Base-by-base conservation (phyloP, 2,797 vertebrate species). In the Myotis vivesi region DNA sequence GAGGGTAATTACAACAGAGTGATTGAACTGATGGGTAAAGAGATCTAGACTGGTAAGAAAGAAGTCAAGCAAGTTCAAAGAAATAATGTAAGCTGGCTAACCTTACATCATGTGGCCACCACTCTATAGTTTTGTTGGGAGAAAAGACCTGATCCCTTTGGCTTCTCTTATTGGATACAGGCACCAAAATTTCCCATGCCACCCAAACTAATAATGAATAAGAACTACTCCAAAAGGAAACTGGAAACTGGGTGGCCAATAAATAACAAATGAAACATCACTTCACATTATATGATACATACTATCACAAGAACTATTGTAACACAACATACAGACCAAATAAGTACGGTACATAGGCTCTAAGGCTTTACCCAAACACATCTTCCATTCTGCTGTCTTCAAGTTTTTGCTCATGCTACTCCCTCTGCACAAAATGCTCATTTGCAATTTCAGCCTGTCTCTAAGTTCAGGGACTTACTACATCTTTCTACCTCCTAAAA, bases 381-480 rank as follows among this genome's bases (percentile, higher is more conserved):
- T 5, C 10, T 30, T 84, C 28, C n/a, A 38, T 1, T 75, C 46
- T 87, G 62, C 12, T 77, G 9, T 68, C 46, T 88, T 76, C 33
- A 90, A 85, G 33, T 88, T 77, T 84, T 95, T 91, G 55, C 6
- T 91, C 57, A 57, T 79, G n/a, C 46, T 91, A 8, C 38, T 89
- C 13, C 12, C 53, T 88, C 46, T 92, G 57, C 25, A 64, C 57
- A 80, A 17, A 89, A 83, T 59, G 57, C 53, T 73, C 28, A 92
- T 84, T 87, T 33, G 12, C 36, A 90, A 69, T 87, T 96, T 85
- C 57, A 93, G 20, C 25, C 46, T 83, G 8, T 72, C 72, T 93
- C 91, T 86, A 95, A 82, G 59, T 46, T 79, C n/a, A 88, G 36
- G n/a, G 51, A 51, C 19, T 94, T 79, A 86, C 41, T 94, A 59